Base-by-base conservation (phyloP, 2,888 invertebrate genomes). In the Xylophagus ater region DNA sequence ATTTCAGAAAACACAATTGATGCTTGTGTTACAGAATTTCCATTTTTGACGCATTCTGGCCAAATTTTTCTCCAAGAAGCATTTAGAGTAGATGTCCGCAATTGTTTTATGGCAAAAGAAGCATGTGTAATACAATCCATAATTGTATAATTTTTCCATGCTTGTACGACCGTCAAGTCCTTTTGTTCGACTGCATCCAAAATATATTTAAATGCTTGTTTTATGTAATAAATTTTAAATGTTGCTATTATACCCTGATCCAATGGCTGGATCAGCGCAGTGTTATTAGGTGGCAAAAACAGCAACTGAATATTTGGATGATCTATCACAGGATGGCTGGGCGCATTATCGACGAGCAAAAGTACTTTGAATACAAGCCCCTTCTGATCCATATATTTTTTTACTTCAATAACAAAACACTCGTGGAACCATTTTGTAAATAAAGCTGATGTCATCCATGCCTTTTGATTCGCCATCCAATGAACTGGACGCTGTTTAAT, bases 281-380 rank as follows among this genome's bases (percentile, higher is more conserved):
- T 54, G 8, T 49, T 52, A 46, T 55, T 55, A 14, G 51, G 50
- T 25, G 51, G 52, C 21, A 55, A 49, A 44, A 51, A 54, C 19
- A 48, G 34, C 29, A 49, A 32, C 36, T 47, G 34, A n/a, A 48
- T 39, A 41, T 49, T 51, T 43, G 38, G 37, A 37, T 47, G 46
- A 34, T 45, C 42, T 28, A 50, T 39, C 8, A 41, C 41, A 13
- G 47, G 47, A 45, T 52, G 51, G 17, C 45, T 40, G 4, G 47
- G 46, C 34, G 48, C 46, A 44, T 51, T 51, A 37, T 53, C 48
- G 29, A 51, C 42, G 26, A 51, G 23, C 34, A 51, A 35, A 19
- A 49, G 41, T 34, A 47, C 46, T 48, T 49, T 46, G 40, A 50
- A 50, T 6, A 43, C 37, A 40, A 49, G 34, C 30, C 44, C 37